phyloP scores from a whole-genome alignment of 2,888 invertebrate genomes.

The Melanchra persicariae region DNA sequence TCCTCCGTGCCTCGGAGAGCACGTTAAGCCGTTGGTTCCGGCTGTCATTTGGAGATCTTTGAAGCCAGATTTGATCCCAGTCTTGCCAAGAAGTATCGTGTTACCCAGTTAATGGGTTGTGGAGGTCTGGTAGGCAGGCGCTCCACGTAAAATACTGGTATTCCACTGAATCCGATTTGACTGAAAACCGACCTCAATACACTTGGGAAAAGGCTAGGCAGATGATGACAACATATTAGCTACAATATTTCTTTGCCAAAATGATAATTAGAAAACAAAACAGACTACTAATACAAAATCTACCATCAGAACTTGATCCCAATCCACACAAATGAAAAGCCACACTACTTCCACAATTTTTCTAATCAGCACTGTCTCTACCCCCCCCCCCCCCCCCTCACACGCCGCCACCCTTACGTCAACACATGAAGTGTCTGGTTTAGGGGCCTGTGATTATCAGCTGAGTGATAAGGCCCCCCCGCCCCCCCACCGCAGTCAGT shows the following conservation, averaged over 20 bases:
- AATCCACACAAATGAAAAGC: constrained; percentile 31
- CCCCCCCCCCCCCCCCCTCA: constrained; percentile 19
- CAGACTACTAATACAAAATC: background rate
- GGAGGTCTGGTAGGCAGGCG: too few relatives aligned
- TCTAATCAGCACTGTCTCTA: constrained; percentile 49
- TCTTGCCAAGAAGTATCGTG: too few relatives aligned
- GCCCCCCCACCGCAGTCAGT: constrained; percentile 24
- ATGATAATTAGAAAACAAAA: background rate
- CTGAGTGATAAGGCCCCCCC: constrained; percentile 76
- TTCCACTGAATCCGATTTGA: too few relatives aligned
- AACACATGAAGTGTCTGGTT: constrained; percentile 76
- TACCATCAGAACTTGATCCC: background rate
- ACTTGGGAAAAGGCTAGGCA: too few relatives aligned
- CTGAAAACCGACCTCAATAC: too few relatives aligned
- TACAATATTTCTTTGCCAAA: background rate
- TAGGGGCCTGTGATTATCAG: constrained; percentile 82
- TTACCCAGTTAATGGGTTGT: too few relatives aligned
- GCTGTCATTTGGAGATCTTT: too few relatives aligned
- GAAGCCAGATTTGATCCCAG: too few relatives aligned
- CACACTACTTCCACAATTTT: constrained; percentile 27
- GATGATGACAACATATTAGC: too few relatives aligned
- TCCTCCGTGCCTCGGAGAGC: too few relatives aligned
- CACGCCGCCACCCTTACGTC: constrained; percentile 73
- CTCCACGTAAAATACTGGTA: too few relatives aligned
- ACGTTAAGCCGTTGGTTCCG: too few relatives aligned